Conservation (phyloP, 1,140 invertebrate species). For the Eupeodes corollae region DNA sequence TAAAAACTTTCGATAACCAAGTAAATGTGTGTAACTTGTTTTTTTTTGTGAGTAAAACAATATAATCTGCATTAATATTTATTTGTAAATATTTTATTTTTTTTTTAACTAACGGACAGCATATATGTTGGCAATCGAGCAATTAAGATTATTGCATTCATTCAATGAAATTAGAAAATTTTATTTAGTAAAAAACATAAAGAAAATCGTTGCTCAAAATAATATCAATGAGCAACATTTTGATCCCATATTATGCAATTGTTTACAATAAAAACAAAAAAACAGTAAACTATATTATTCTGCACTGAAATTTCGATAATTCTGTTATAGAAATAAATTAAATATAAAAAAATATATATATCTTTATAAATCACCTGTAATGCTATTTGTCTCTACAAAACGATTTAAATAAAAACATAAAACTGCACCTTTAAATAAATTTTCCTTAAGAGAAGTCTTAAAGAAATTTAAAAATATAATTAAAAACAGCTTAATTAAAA, state of each 20-base stretch:
- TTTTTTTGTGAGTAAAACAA: neutral
- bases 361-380: too few species aligned
- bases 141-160: slow-evolving; percentile 15
- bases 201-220: neutral
- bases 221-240: too few species aligned
- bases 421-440: too few species aligned
- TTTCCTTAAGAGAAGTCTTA: too few species aligned
- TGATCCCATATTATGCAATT: too few species aligned
- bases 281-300: neutral
- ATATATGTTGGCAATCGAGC: slow-evolving; percentile 39
- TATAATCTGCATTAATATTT: neutral
- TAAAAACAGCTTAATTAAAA: too few species aligned
- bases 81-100: neutral
- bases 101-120: slow-evolving; percentile 22
- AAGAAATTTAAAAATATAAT: too few species aligned
- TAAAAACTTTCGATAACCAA: neutral
- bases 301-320: neutral
- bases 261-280: neutral
- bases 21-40: neutral
- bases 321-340: neutral
- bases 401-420: too few species aligned
- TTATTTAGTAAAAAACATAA: neutral
- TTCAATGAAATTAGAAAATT: neutral
- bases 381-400: too few species aligned
- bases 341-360: neutral